Conservation (phyloP, 92 coral and sea anemone species). For the Epizoanthus fatuus region DNA sequence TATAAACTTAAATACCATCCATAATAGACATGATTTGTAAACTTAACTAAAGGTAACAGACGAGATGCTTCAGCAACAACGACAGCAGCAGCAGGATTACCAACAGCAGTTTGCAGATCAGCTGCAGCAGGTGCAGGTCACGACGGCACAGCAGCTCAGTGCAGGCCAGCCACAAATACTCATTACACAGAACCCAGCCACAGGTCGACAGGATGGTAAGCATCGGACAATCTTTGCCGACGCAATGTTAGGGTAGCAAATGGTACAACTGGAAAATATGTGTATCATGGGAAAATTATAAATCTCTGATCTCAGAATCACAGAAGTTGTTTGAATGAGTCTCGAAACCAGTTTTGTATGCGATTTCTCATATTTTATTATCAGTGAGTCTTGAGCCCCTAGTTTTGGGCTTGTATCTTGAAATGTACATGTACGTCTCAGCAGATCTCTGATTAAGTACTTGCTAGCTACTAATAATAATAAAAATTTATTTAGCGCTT, state of each 20-base stretch:
- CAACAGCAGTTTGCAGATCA: slow-evolving; percentile 43
- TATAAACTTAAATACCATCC: too few species aligned
- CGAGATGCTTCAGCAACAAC: slow-evolving; percentile 3
- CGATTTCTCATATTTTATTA: too few species aligned
- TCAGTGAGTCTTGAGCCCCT: too few species aligned
- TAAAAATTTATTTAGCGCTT: not conserved
- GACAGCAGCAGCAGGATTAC: slow-evolving; percentile 36
- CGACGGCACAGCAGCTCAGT: slow-evolving; percentile 13
- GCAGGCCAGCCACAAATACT: slow-evolving; percentile 72
- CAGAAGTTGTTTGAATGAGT: too few species aligned
- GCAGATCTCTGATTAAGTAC: too few species aligned
- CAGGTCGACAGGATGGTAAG: slow-evolving; percentile 73
- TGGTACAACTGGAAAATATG: too few species aligned
- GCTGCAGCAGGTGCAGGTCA: slow-evolving; percentile 36
- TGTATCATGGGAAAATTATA: too few species aligned
- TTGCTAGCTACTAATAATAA: not conserved
- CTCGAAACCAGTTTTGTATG: too few species aligned
- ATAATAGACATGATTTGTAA: not conserved
- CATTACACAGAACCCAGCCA: slow-evolving; percentile 68
- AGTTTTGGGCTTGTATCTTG: too few species aligned
- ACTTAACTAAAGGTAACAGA: slow-evolving; percentile 11
- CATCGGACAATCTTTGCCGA: not conserved
- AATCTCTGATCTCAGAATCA: too few species aligned
- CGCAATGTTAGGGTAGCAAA: not conserved
- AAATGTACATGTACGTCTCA: too few species aligned